Percentiles rank a stretch among this genome's conserved stretches.
Conservation (phyloP, 1,140 invertebrate genomes). For the Sesamia nonagrioides region DNA sequence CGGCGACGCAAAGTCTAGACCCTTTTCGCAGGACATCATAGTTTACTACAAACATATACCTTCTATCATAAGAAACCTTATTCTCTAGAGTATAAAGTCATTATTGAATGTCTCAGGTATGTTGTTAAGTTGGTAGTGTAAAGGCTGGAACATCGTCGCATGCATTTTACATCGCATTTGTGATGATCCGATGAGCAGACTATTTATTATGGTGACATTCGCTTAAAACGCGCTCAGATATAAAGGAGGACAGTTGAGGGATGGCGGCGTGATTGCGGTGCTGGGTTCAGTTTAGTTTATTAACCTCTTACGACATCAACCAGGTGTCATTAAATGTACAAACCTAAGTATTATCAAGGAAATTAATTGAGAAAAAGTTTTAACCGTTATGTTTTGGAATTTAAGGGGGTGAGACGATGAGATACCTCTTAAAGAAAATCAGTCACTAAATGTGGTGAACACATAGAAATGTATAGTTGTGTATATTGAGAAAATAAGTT, state of each 20-base stretch:
- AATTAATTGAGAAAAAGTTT: too few relatives aligned
- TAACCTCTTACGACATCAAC: background rate
- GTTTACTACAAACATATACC: background rate
- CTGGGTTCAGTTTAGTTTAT: background rate
- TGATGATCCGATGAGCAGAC: conserved; percentile 50
- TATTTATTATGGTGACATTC: conserved; percentile 54
- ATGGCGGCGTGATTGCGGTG: conserved; percentile 13
- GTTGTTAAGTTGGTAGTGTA: conserved; percentile 39
- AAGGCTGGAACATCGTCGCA: conserved; percentile 51
- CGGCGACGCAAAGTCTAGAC: conserved; percentile 48
- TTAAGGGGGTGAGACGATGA: too few relatives aligned
- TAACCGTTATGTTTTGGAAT: too few relatives aligned
- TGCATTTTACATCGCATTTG: conserved; percentile 56
- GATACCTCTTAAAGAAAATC: too few relatives aligned
- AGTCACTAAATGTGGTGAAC: too few relatives aligned
- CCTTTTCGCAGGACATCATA: conserved; percentile 37
- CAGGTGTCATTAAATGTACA: too few relatives aligned
- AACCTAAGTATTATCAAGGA: too few relatives aligned
- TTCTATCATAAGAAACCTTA: conserved; percentile 1
- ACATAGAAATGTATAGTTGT: too few relatives aligned
- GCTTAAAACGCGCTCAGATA: conserved; percentile 41
- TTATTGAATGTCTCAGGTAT: conserved; percentile 12
- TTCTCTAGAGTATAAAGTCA: background rate
- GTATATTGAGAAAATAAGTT: too few relatives aligned
- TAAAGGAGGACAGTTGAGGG: conserved; percentile 25